Evolutionary conservation across 2,888 invertebrate genomes (phyloP), one percentile per base, ranked within the genome.

Genomic region (Notodonta ziczac): DNA sequence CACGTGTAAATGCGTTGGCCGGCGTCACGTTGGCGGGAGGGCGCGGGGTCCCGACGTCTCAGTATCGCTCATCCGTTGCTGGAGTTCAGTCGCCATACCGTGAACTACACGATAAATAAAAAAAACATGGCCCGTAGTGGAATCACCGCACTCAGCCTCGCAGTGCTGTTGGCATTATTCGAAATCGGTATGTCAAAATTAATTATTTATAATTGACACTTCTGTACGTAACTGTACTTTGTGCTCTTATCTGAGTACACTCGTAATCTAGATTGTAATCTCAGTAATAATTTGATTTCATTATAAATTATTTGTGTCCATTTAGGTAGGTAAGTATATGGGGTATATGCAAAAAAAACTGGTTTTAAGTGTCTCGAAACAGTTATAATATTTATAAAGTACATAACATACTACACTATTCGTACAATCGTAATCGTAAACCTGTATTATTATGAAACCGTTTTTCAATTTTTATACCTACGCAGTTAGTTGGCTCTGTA

Each of bases 21-120:
- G 90, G 89, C 89, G 91, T 82, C 91, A 74, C 80, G 61, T 65
- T 77, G 89, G 80, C 89, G 89, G 85, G 72, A 71, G 73, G 78
- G 75, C 70, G 72, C 77, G 78, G 70, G 74, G 73, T 69, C 63
- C 73, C 73, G 73, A 66, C 77, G 76, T 77, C 78, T 88, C 85
- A 88, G 89, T 87, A 79, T 78, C 78, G 79, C 70, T 77, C 73
- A 74, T 69, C 74, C 75, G 70, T 76, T 74, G 73, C 76, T 70
- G 70, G 74, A 82, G 87, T 69, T 78, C 85, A 78, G 83, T 74
- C 84, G 88, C 78, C 67, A 62, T 65, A 24, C 63, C 59, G 71
- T 69, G 65, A 66, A 62, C 70, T 70, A 66, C 58, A 62, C 62
- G 69, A 65, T 61, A 75, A 76, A 67, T 73, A 64, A 71, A 64